These are phyloP conservation scores for Parochlus steinenii DNA, from an alignment of 2,888 invertebrate species.

Conservation along the genomic window DNA sequence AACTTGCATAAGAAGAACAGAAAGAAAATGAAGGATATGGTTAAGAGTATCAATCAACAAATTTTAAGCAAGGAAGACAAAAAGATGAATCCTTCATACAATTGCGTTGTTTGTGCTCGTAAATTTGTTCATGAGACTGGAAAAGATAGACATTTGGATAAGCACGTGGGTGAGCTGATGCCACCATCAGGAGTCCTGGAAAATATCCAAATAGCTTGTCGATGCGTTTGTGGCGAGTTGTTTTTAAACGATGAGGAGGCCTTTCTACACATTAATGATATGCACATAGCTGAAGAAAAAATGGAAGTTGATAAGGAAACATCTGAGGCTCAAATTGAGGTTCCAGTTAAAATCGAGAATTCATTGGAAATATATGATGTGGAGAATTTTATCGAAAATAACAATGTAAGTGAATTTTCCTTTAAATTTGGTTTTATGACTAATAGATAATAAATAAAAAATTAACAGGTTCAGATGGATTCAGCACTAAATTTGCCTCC, in stretches of 20 bases:
- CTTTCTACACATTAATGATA: slow-evolving; percentile 19
- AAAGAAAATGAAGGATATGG: too few relatives aligned
- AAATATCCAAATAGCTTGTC: slow-evolving; percentile 18
- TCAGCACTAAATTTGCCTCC: slow-evolving; percentile 1
- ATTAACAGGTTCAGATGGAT: not conserved
- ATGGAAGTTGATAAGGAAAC: slow-evolving; percentile 12
- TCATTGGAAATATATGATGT: not conserved
- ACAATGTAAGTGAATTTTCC: not conserved
- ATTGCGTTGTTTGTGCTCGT: slow-evolving; percentile 27
- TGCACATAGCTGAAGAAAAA: slow-evolving; percentile 17
- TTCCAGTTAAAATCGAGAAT: not conserved
- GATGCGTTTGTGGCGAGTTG: slow-evolving; percentile 26
- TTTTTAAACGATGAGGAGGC: slow-evolving; percentile 21
- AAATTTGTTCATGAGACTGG: slow-evolving; percentile 30
- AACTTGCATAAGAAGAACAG: too few relatives aligned
- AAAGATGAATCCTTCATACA: slow-evolving; percentile 13
- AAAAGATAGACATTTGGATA: slow-evolving; percentile 28
- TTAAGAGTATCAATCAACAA: too few relatives aligned
- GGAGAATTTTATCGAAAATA: not conserved
- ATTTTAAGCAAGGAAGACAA: too few relatives aligned
- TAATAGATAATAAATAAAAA: not conserved
- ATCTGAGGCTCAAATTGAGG: not conserved
- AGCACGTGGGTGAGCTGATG: slow-evolving; percentile 26
- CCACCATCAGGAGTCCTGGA: slow-evolving; percentile 16
- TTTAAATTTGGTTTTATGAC: not conserved